Percentiles rank a stretch among this genome's conserved stretches.
phyloP scores from a whole-genome alignment of 2,113 vertebrate species.

The Dipodomys spectabilis region DNA sequence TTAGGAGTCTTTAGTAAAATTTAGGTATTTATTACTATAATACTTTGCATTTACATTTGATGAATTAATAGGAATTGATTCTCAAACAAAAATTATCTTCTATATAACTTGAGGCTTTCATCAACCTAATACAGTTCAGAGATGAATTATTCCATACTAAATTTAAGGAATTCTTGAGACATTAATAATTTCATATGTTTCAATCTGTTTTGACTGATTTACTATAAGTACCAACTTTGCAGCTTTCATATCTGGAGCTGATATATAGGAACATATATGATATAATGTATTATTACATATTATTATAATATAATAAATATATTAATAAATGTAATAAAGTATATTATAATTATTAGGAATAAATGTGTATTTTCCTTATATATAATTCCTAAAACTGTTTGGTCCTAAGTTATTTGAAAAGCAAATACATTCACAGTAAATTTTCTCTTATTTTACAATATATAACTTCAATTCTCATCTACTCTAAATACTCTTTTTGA shows the following conservation, averaged over 20 bases:
- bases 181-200: constrained; percentile 2
- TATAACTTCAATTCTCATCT: background rate
- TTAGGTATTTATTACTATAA: constrained; percentile 4
- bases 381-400: too few relatives aligned
- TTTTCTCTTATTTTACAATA: background rate
- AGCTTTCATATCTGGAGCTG: background rate
- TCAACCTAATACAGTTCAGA: background rate
- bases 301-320: too few relatives aligned
- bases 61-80: background rate
- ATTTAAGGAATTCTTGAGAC: constrained; percentile 25
- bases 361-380: too few relatives aligned
- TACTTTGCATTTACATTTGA: background rate
- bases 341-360: too few relatives aligned
- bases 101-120: constrained; percentile 12
- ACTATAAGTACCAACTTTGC: background rate
- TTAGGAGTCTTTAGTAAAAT: background rate
- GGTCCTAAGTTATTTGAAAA: constrained; percentile 14
- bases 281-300: too few relatives aligned
- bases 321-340: too few relatives aligned
- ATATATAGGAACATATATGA: background rate
- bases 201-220: background rate
- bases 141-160: background rate
- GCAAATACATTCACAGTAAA: background rate
- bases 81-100: constrained; percentile 31
- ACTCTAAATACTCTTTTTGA: background rate